Evolutionary conservation across 2,113 vertebrate species (phyloP).

Genomic region (Saccopteryx leptura): DNA sequence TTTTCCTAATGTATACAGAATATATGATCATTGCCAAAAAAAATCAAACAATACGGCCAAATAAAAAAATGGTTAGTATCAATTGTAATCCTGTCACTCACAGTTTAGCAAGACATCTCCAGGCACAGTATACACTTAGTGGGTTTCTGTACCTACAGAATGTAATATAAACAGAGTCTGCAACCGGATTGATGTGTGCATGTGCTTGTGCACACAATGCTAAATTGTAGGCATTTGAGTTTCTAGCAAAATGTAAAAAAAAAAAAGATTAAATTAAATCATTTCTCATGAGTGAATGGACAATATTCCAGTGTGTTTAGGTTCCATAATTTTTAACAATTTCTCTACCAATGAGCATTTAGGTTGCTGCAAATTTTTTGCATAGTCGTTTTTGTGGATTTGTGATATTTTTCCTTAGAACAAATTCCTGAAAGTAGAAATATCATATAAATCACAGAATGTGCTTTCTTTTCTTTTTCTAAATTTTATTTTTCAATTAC

Average conservation of each 20-base stretch:
- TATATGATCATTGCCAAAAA: background rate
- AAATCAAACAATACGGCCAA: background rate
- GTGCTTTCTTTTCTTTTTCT: background rate
- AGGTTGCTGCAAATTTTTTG: conserved; percentile 9
- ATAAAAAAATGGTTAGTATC: background rate
- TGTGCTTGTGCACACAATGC: background rate
- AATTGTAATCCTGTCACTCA: conserved; percentile 25
- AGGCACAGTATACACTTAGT: background rate
- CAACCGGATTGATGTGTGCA: background rate
- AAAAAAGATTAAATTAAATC: conserved; percentile 36
- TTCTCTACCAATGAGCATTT: conserved; percentile 44
- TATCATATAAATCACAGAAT: background rate
- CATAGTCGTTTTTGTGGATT: background rate
- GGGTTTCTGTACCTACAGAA: background rate
- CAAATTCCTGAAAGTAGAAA: conserved; percentile 36
- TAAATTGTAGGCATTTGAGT: background rate
- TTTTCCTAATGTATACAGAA: conserved; percentile 31
- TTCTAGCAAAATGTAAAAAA: no score
- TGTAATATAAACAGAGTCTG: background rate
- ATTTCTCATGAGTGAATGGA: background rate
- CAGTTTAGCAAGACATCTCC: background rate
- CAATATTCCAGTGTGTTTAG: conserved; percentile 11
- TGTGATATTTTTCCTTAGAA: conserved; percentile 16
- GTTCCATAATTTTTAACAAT: background rate
- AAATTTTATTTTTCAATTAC: background rate